phyloP scores from a whole-genome alignment of 2,113 vertebrate genomes.

The Pteropus alecto region DNA sequence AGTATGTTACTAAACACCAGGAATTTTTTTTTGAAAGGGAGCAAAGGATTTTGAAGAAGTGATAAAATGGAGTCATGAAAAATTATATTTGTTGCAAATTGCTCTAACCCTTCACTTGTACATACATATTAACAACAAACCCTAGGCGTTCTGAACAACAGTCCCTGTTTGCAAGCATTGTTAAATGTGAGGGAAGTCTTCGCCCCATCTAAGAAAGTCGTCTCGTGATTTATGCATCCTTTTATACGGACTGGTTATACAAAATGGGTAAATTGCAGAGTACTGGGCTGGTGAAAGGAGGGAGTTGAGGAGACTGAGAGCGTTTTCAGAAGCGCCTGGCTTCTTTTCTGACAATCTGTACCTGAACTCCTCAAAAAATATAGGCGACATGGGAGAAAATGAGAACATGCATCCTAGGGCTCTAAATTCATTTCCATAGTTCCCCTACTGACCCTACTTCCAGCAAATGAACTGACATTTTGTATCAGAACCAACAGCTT shows the following conservation, averaged over 20 bases:
- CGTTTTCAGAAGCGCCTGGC: background rate
- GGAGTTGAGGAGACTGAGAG: background rate
- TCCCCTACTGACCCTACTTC: accelerated
- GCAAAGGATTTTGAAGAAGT: background rate
- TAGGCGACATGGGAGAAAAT: background rate
- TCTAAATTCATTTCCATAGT: background rate
- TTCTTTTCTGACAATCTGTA: background rate
- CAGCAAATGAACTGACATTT: background rate
- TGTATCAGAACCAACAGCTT: background rate
- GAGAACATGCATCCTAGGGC: background rate
- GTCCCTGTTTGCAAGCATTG: background rate
- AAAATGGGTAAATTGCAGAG: background rate
- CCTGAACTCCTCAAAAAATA: background rate
- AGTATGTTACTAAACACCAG: background rate
- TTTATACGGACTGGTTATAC: background rate
- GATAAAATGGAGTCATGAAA: background rate
- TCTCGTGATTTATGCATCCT: background rate
- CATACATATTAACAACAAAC: background rate
- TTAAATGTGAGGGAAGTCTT: background rate
- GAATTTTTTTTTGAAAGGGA: background rate
- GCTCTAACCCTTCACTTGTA: background rate
- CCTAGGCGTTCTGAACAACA: background rate
- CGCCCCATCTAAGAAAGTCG: background rate
- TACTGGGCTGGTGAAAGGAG: background rate
- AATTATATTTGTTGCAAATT: background rate